These are phyloP conservation scores for Orchesella flavescens DNA, from an alignment of 2,888 invertebrate species.

Conservation along the genomic window DNA sequence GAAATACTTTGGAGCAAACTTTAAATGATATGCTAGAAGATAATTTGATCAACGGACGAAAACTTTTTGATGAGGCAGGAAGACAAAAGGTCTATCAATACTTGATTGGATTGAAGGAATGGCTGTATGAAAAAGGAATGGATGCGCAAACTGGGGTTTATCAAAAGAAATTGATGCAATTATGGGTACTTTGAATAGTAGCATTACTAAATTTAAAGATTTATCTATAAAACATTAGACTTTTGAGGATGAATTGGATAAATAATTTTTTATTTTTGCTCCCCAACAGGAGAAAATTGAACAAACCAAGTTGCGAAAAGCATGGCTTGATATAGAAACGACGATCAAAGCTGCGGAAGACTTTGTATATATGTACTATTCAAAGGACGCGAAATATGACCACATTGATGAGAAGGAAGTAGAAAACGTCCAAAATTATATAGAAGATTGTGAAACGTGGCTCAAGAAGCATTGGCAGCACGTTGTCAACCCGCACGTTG, in stretches of 20 bases:
- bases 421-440: slow-evolving; percentile 82
- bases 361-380: slow-evolving; percentile 82
- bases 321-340: slow-evolving; percentile 86
- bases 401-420: slow-evolving; percentile 84
- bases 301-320: slow-evolving; percentile 87
- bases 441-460: slow-evolving; percentile 86
- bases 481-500: slow-evolving; percentile 28
- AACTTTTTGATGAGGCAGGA: slow-evolving; percentile 82
- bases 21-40: slow-evolving; percentile 97
- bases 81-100: slow-evolving; percentile 79
- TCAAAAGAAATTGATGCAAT: slow-evolving; percentile 74
- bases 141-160: slow-evolving; percentile 87
- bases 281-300: slow-evolving; percentile 75
- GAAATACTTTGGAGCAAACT: slow-evolving; percentile 98
- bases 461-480: slow-evolving; percentile 83
- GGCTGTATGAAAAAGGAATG: slow-evolving; percentile 98
- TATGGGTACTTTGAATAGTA: slow-evolving; percentile 34
- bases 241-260: too few relatives aligned
- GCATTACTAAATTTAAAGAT: background rate
- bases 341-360: slow-evolving; percentile 87
- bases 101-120: slow-evolving; percentile 91
- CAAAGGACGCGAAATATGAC: slow-evolving; percentile 81
- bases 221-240: too few relatives aligned
- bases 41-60: slow-evolving; percentile 85
- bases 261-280: too few relatives aligned